Base-by-base conservation (phyloP, 1,140 invertebrate genomes). In the Pinna nobilis region DNA sequence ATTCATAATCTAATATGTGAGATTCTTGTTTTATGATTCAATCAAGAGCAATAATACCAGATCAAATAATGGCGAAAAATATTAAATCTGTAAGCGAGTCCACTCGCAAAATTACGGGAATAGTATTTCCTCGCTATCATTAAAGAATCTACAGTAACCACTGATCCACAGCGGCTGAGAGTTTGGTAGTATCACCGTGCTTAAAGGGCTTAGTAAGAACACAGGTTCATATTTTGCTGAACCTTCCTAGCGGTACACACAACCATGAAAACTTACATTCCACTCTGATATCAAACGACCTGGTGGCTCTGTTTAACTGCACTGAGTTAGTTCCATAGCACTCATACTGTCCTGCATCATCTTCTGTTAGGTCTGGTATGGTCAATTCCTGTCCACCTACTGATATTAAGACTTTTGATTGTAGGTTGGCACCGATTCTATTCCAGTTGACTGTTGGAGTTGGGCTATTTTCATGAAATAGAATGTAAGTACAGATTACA, bases 371-470 rank as follows among this genome's bases (percentile, higher is more conserved):
- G 20, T 82, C 55, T 13, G 65, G 57, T 20, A 88, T 84, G 3
- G 66, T 55, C 20, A 88, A 66, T 59, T 87, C 85, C 63, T 83
- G 82, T 9, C 85, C 85, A 79, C 82, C 86, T 64, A 82, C 85
- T 28, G 74, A 78, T 1, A 81, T 50, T 4, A 70, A 63, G 7
- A 69, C 60, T 20, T 77, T 51, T 28, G 76, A 73, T 7, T 81
- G 78, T 30, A 84, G 33, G n/a, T 55, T 32, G 15, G 3, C 57
- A 20, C 78, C 71, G 23, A 77, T 68, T 28, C 76, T 76, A 13
- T 57, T 66, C 85, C 85, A 87, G 63, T 80, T 79, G 0, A 87
- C 83, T 51, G 83, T 82, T 11, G 85, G 85, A 18, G 85, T 87
- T 9, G 85, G 85, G 61, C 85, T 86, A 37, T 20, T 18, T 57